Conservation (phyloP, 2,113 vertebrate species). For the Dicrurus megarhynchus region DNA sequence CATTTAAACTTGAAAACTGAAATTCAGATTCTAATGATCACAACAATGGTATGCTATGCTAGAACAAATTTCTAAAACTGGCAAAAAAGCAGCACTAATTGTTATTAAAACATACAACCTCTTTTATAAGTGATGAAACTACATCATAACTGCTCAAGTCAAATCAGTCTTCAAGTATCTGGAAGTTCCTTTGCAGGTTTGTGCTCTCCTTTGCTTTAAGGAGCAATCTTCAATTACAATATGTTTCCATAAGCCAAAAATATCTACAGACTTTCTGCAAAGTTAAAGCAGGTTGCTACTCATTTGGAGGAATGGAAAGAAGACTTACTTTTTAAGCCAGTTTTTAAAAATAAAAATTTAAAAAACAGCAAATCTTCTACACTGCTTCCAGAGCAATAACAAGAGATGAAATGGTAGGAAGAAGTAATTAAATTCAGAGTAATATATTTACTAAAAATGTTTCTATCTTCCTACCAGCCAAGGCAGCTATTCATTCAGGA, state of each 20-base stretch:
- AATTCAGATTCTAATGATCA: background rate
- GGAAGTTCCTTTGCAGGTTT: background rate
- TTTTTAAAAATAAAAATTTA: background rate
- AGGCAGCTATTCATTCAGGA: background rate
- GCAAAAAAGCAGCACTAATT: background rate
- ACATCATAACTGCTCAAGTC: background rate
- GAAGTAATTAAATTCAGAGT: background rate
- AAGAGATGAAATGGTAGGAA: background rate
- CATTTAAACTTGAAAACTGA: background rate
- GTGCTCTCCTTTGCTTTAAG: background rate
- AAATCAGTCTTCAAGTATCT: background rate
- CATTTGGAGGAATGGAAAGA: background rate
- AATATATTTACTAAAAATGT: background rate
- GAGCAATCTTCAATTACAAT: background rate
- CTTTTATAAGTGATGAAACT: background rate
- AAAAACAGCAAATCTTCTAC: background rate
- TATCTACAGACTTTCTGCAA: background rate
- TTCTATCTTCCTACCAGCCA: background rate
- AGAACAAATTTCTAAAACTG: background rate
- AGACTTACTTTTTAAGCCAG: background rate
- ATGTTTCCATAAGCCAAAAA: background rate
- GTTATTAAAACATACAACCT: background rate
- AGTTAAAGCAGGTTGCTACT: background rate
- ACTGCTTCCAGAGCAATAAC: background rate
- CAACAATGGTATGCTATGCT: background rate